Percentiles rank a stretch among this genome's conserved stretches.
These are phyloP conservation scores for Pimpla rufipes DNA, from an alignment of 2,888 invertebrate genomes.

Conservation along the genomic window DNA sequence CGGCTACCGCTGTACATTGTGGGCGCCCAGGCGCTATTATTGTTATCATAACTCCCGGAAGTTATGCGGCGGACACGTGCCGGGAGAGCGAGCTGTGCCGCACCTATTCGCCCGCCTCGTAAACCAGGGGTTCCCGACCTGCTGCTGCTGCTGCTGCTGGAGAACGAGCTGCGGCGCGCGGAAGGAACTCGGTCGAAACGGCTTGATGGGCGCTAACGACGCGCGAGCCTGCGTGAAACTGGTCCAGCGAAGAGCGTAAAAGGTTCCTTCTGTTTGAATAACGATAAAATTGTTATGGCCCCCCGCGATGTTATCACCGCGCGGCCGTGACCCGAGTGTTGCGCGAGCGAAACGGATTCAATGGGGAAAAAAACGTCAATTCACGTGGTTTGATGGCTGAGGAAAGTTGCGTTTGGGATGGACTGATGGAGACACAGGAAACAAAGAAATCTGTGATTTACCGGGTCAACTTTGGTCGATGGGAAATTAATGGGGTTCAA, in stretches of 20 bases:
- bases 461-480: too few relatives aligned
- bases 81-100: slow-evolving; percentile 7
- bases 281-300: not conserved
- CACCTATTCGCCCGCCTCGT: slow-evolving; percentile 34
- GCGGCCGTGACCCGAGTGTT: not conserved
- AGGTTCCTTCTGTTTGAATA: not conserved
- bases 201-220: not conserved
- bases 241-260: not conserved
- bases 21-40: slow-evolving; percentile 51
- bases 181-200: not conserved
- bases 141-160: not conserved
- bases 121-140: not conserved
- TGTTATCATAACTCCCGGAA: slow-evolving; percentile 71
- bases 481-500: too few relatives aligned
- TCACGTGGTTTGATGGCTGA: too few relatives aligned
- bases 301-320: not conserved
- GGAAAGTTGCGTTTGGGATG: too few relatives aligned
- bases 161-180: too few relatives aligned
- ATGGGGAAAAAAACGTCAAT: too few relatives aligned
- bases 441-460: too few relatives aligned
- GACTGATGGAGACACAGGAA: too few relatives aligned
- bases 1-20: slow-evolving; percentile 41
- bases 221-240: not conserved
- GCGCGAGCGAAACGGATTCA: too few relatives aligned
- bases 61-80: slow-evolving; percentile 66